Evolutionary conservation across 1,140 invertebrate species (phyloP).

Genomic region (Anadara kagoshimensis): DNA sequence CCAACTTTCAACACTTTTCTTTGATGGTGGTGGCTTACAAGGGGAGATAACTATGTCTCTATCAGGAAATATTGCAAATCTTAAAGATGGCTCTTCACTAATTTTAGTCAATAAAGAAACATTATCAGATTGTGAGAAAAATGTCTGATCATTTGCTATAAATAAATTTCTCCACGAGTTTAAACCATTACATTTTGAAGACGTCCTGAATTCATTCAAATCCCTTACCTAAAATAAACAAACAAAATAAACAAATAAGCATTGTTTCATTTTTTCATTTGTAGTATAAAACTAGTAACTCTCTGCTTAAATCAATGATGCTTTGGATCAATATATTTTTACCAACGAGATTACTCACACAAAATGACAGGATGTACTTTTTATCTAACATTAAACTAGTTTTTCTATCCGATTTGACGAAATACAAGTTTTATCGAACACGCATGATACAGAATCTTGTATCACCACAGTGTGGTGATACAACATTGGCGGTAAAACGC

Average conservation of each 20-base stretch:
- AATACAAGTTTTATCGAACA: too few species aligned
- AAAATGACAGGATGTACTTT: too few species aligned
- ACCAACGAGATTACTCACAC: too few species aligned
- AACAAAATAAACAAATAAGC: background rate
- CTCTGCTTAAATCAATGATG: too few species aligned
- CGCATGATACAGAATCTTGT: too few species aligned
- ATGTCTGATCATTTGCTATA: conserved; percentile 49
- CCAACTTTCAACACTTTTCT: conserved; percentile 51
- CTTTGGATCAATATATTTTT: too few species aligned
- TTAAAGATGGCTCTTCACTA: conserved; percentile 53
- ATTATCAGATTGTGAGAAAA: conserved; percentile 47
- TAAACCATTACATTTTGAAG: conserved; percentile 31
- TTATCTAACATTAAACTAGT: too few species aligned
- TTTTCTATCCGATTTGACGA: too few species aligned
- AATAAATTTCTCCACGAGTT: conserved; percentile 45
- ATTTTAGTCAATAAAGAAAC: conserved; percentile 50
- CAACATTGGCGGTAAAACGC: too few species aligned
- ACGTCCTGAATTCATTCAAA: conserved; percentile 43
- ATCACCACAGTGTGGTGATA: too few species aligned
- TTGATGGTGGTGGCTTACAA: conserved; percentile 55
- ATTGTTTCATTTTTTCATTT: too few species aligned
- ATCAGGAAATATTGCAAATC: conserved; percentile 54
- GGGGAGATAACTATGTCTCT: conserved; percentile 58
- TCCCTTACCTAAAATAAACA: conserved; percentile 52
- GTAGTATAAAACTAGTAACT: too few species aligned